Conservation (phyloP, 2,888 invertebrate species). For the Druceiella hillmani region DNA sequence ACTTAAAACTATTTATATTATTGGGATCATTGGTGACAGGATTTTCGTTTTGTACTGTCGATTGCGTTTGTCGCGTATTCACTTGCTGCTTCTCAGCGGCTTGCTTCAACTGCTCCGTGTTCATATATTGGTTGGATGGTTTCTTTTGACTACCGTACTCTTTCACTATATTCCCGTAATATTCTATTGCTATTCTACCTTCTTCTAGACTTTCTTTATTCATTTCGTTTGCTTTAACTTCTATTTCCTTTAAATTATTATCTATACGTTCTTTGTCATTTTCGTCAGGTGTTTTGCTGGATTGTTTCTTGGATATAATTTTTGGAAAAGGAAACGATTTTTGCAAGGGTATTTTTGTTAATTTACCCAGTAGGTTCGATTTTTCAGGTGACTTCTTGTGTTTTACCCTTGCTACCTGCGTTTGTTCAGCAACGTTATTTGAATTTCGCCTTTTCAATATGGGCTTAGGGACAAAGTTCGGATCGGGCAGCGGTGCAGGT, state of each 20-base stretch:
- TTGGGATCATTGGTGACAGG: not conserved
- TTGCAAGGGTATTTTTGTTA: slow-evolving; percentile 40
- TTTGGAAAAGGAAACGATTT: slow-evolving; percentile 39
- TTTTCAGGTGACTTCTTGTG: slow-evolving; percentile 36
- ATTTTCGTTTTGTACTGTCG: slow-evolving; percentile 30
- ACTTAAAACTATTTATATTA: not conserved
- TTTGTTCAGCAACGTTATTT: slow-evolving; percentile 30
- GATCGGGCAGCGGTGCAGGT: slow-evolving; percentile 59
- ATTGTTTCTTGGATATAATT: slow-evolving; percentile 38
- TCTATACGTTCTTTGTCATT: slow-evolving; percentile 22
- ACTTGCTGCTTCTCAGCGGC: slow-evolving; percentile 49
- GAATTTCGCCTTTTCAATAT: slow-evolving; percentile 62
- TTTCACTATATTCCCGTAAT: slow-evolving; percentile 74
- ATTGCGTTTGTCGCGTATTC: slow-evolving; percentile 32
- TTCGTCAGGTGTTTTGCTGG: slow-evolving; percentile 27
- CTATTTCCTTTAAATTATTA: slow-evolving; percentile 26
- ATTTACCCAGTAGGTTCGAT: slow-evolving; percentile 39
- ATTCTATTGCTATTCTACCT: slow-evolving; percentile 66
- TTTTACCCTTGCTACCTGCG: slow-evolving; percentile 15
- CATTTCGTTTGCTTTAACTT: slow-evolving; percentile 27
- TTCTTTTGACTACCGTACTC: slow-evolving; percentile 57
- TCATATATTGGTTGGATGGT: slow-evolving; percentile 51
- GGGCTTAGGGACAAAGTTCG: slow-evolving; percentile 72
- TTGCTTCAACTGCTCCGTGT: slow-evolving; percentile 57
- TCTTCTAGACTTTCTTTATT: slow-evolving; percentile 56